Percentiles rank a stretch among this genome's conserved stretches.
phyloP scores from a whole-genome alignment of 2,113 vertebrate species.

The Felis catus region DNA sequence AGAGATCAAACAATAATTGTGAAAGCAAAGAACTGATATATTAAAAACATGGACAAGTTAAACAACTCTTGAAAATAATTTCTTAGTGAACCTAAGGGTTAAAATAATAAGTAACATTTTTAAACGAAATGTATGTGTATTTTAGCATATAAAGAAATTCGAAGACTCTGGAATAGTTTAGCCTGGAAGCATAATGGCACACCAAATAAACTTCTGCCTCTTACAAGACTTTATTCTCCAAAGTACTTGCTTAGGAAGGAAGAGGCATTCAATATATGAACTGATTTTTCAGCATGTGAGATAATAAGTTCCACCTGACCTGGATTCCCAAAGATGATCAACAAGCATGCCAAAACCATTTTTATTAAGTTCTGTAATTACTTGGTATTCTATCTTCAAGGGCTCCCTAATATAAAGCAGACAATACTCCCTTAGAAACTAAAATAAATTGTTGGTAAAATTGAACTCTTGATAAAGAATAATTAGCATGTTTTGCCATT shows the following conservation, averaged over 20 bases:
- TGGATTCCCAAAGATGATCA: not conserved
- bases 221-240: not conserved
- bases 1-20: constrained; percentile 23
- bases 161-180: not conserved
- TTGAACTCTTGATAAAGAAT: not conserved
- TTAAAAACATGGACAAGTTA: constrained; percentile 3
- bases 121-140: not conserved
- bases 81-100: not conserved
- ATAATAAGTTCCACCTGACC: not conserved
- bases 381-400: not conserved
- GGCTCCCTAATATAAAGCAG: not conserved
- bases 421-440: not conserved
- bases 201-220: fast-evolving
- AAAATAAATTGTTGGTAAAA: not conserved
- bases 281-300: not conserved
- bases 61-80: not conserved
- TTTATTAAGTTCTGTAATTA: not conserved
- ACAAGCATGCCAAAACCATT: not conserved
- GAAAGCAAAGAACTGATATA: not conserved
- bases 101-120: not conserved
- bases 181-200: not conserved
- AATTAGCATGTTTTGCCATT: not conserved
- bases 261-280: not conserved
- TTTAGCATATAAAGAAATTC: not conserved
- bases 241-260: not conserved